phyloP scores from a whole-genome alignment of 2,113 vertebrate species.

The Gallinago jamesoni region DNA sequence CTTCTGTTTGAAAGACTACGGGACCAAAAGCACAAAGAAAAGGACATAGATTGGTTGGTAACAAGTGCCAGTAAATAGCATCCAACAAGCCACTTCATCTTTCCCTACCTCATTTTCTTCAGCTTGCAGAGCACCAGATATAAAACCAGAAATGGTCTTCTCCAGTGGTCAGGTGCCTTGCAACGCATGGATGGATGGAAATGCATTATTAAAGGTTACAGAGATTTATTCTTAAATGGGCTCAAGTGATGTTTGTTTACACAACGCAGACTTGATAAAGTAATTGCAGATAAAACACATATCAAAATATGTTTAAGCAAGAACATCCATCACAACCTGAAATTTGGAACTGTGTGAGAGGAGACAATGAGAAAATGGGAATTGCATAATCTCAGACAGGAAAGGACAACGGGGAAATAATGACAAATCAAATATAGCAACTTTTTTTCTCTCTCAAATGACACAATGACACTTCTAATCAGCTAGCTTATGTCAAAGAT shows the following conservation, averaged over 20 bases:
- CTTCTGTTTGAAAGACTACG: background rate
- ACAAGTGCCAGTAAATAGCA: background rate
- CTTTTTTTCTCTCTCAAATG: background rate
- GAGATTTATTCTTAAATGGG: background rate
- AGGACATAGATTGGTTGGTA: background rate
- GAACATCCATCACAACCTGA: background rate
- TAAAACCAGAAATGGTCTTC: background rate
- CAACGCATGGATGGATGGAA: background rate
- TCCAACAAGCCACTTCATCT: background rate
- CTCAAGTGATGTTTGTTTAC: background rate
- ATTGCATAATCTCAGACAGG: background rate
- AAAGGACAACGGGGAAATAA: conserved; percentile 20
- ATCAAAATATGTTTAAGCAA: background rate
- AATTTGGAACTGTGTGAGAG: background rate
- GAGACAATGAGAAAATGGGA: background rate
- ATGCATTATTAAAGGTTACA: background rate
- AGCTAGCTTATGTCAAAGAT: background rate
- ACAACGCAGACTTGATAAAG: background rate
- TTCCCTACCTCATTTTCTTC: background rate
- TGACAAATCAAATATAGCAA: conserved; percentile 20
- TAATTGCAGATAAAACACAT: background rate
- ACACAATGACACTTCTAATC: background rate
- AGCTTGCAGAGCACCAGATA: background rate
- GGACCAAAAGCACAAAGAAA: background rate
- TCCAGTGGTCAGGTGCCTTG: background rate